Base-by-base conservation (phyloP, 2,797 vertebrate genomes). In the Graptemys geographica region DNA sequence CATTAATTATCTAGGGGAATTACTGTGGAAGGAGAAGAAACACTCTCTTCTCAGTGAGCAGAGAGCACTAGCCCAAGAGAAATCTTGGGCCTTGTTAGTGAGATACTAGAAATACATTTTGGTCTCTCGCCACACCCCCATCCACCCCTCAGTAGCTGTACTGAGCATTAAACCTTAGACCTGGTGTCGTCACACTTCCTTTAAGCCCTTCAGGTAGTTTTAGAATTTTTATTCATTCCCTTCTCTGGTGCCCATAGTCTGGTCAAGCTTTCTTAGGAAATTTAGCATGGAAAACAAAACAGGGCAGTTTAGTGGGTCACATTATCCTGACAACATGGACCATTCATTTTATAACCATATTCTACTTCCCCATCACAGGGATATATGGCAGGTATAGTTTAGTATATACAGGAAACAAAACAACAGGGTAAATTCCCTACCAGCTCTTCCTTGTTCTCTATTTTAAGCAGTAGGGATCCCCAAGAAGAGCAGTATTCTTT, bases 371-470 rank as follows among this genome's bases (percentile, higher is more conserved):
- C 12, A 23, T 15, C 37, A 76, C 37, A 76, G 11, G 12, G 72
- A 13, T 44, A 44, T 13, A 6, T 76, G 37, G 25, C 41, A 25
- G 11, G 12, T 76, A 41, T 44, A 44, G 25, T 76, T 76, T 27
- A 76, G 23, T 7, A 76, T 44, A 27, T 27, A 25, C 37, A 25
- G 72, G 72, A 76, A 44, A 76, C 21, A 76, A 76, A 76, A 41
- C 11, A 76, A 76, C 41, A 74, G 37, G 11, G 41, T 12, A 76
- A 27, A 44, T 44, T 25, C 12, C n/a, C 41, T 93, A 94, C 88
- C 90, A 65, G 6, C 59, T 96, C 93, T 69, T 93, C 86, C 59
- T 92, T 44, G 79, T 62, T 72, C 1, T 96, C 93, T 87, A 93
- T 79, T 2, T 65, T 82, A 52, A 95, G 51, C 53, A 95, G 76